Evolutionary conservation across 2,113 vertebrate species (phyloP).

Genomic region (Numida meleagris): DNA sequence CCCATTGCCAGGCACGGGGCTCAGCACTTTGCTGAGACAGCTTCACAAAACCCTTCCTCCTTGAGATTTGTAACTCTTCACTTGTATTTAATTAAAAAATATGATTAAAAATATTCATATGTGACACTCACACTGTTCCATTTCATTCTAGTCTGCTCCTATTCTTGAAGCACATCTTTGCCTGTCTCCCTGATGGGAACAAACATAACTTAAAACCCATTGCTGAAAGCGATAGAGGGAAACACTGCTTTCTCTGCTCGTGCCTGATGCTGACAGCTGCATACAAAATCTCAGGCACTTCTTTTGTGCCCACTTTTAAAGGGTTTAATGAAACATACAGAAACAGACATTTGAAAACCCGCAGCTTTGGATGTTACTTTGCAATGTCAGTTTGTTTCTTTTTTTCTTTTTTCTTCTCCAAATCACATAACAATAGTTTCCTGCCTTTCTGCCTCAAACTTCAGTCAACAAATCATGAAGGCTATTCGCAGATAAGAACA

Average conservation of each 20-base stretch:
- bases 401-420: neutral
- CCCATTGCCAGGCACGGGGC: neutral
- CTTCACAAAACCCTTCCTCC: neutral
- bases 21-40: neutral
- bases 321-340: slow-evolving; percentile 67
- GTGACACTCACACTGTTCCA: neutral
- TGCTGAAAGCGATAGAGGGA: slow-evolving; percentile 66
- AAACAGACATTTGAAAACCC: slow-evolving; percentile 43
- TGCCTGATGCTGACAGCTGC: slow-evolving; percentile 65
- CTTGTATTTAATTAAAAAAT: neutral
- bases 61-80: neutral
- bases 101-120: neutral
- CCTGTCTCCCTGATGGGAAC: neutral
- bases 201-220: slow-evolving; percentile 53
- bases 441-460: slow-evolving; percentile 25
- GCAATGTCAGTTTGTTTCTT: neutral
- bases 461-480: slow-evolving; percentile 24
- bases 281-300: slow-evolving; percentile 62
- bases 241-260: slow-evolving; percentile 70
- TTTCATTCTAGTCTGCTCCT: neutral
- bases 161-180: neutral
- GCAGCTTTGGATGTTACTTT: slow-evolving; percentile 38
- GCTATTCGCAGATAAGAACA: slow-evolving; percentile 11
- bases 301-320: slow-evolving; percentile 57
- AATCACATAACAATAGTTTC: slow-evolving; percentile 17